Conservation (phyloP, 2,888 invertebrate species). For the Onchidella celtica region DNA sequence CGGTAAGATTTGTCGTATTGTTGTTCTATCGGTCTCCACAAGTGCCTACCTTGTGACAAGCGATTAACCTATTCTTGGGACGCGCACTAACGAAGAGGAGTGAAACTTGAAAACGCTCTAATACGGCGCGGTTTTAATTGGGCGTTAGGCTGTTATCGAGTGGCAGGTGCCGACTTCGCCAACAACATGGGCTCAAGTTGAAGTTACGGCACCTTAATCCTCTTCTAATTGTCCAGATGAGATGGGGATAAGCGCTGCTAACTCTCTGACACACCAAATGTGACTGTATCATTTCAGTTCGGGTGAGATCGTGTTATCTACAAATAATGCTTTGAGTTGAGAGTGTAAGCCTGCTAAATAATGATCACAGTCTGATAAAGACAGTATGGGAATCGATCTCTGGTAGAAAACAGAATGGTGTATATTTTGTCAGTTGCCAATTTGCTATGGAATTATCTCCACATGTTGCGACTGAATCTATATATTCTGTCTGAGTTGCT, state of each 20-base stretch:
- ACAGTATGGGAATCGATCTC: too few relatives aligned
- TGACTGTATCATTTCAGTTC: too few relatives aligned
- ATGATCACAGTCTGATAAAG: too few relatives aligned
- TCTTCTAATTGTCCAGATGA: constrained; percentile 4
- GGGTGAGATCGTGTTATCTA: too few relatives aligned
- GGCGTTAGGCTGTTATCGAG: not conserved
- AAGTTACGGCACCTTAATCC: not conserved
- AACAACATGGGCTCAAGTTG: not conserved
- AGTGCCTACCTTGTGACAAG: constrained; percentile 7
- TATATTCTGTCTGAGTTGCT: too few relatives aligned
- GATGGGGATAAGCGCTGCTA: constrained; percentile 11
- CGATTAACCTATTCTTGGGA: constrained; percentile 8
- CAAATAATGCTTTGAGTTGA: too few relatives aligned
- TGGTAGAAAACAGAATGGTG: too few relatives aligned
- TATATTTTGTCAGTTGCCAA: too few relatives aligned
- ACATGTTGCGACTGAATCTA: too few relatives aligned
- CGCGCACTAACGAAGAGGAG: not conserved
- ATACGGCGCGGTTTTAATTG: constrained; percentile 22
- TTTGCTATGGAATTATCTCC: too few relatives aligned
- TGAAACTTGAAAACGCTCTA: not conserved
- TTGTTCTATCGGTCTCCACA: not conserved
- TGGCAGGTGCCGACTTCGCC: constrained; percentile 26
- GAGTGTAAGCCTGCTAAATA: too few relatives aligned
- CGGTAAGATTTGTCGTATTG: not conserved
- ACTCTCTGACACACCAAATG: not conserved